Evolutionary conservation across 2,113 vertebrate species (phyloP), one percentile per base, ranked within the genome.

Genomic region (Xyrauchen texanus): DNA sequence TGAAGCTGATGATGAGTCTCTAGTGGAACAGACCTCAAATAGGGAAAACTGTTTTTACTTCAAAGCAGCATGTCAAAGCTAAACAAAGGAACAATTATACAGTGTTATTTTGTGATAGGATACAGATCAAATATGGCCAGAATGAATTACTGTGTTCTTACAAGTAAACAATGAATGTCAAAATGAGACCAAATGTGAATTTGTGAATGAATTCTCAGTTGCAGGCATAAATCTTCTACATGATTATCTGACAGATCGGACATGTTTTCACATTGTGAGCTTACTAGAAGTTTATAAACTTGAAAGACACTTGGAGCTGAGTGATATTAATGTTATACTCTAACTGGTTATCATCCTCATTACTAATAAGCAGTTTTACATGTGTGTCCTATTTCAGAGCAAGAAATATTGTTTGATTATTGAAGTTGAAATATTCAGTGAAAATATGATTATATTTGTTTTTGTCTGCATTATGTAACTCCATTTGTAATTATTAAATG

Each of bases 21-120:
- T 15, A 34, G 15, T 78, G 55, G 68, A 84, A 78, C 64, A 60
- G 71, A 65, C 67, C 51, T 60, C 76, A 63, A 63, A 63, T 63
- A 63, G 61, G 61, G 61, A 44, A 63, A 63, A 44, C 42, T 42
- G 42, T 63, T 63, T 63, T 42, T 34, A 63, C 61, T 63, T 63
- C 61, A 16, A 5, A 63, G 61, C 61, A 63, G 61, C 42, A 42
- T 63, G 61, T 63, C 21, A 63, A 63, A 63, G 6, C 61, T 34
- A 63, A 63, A 63, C 34, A 34, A 63, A 4, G 10, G 12, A 44
- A 64, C 62, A 64, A 64, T 64, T 64, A 44, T 34, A 64, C 47
- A 45, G 34, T 64, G 62, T 64, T 64, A 13, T 64, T 64, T 64
- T 45, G 6, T 64, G 62, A 64, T 64, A 8, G 47, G 5, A 8